Base-by-base conservation (phyloP, 2,888 invertebrate genomes). In the Cetonia aurata region DNA sequence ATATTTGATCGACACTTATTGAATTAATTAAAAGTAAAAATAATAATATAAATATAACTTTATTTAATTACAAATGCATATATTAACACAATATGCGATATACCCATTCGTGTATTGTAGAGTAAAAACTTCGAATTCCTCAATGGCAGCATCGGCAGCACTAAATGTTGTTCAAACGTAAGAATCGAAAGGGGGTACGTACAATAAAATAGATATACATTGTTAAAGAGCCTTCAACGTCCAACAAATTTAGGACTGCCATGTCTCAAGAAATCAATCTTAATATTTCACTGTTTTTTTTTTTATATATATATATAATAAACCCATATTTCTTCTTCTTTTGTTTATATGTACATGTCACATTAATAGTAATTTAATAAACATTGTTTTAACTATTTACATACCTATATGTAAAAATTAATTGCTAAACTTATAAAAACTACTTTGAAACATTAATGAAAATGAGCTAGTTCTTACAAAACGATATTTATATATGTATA, bases 101-200 rank as follows among this genome's bases (percentile, higher is more conserved):
- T 73, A 73, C 73, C 70, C 73, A 72, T 73, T 71, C 25, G 25
- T 25, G 60, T 59, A 67, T 67, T 65, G 68, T 71, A 73, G 73
- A 25, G 25, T 74, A 74, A 73, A 71, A 25, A 25, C 25, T 25
- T 25, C 25, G 25, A 25, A 25, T 25, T 25, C 25, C 60, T 71
- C 72, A 72, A 72, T 74, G 75, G 75, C 75, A 75, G 76, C 76
- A 74, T 65, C 69, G 71, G 71, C 70, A 75, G 74, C 74, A 74
- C 62, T 67, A 57, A 72, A 71, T 25, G 3, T 25, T 25, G 25
- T 25, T 25, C 4, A 70, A 41, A 50, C 19, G 57, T 31, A 65
- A 50, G 15, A n/a, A 53, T 37, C 13, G 48, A 9, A 15, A 50
- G 17, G 19, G 15, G 19, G 15, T 19, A 50, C 19, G 15, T 9